Percentiles rank a stretch among this genome's conserved stretches.
These are phyloP conservation scores for Coleophora deauratella DNA, from an alignment of 2,888 invertebrate species.

Conservation along the genomic window DNA sequence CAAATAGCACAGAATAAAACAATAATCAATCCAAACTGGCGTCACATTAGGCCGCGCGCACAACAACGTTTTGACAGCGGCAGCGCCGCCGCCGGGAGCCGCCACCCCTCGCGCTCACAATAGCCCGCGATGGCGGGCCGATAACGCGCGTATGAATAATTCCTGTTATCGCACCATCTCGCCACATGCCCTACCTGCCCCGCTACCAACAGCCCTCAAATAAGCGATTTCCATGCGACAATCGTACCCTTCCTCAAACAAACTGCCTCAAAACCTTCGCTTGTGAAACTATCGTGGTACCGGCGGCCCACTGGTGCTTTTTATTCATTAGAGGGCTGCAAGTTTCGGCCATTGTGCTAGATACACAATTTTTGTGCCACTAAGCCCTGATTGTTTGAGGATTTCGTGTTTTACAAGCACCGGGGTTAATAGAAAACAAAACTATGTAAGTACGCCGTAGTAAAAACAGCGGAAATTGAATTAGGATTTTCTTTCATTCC, in stretches of 20 bases:
- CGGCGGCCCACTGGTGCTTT: slow-evolving; percentile 50
- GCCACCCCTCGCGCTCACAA: slow-evolving; percentile 67
- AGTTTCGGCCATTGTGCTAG: slow-evolving; percentile 65
- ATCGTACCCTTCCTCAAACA: slow-evolving; percentile 25
- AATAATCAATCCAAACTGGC: slow-evolving; percentile 57
- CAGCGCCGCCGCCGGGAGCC: slow-evolving; percentile 62
- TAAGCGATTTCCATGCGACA: slow-evolving; percentile 32
- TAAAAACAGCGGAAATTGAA: slow-evolving; percentile 44
- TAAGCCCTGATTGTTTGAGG: slow-evolving; percentile 60
- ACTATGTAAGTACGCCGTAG: slow-evolving; percentile 27
- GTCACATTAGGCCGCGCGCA: slow-evolving; percentile 57
- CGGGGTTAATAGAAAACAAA: slow-evolving; percentile 49
- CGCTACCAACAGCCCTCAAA: slow-evolving; percentile 49
- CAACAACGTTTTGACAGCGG: slow-evolving; percentile 66
- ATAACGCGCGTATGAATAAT: slow-evolving; percentile 73
- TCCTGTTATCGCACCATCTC: slow-evolving; percentile 70
- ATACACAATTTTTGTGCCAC: slow-evolving; percentile 56
- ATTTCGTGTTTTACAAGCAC: slow-evolving; percentile 52
- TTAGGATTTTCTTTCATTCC: slow-evolving; percentile 25
- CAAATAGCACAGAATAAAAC: slow-evolving; percentile 46
- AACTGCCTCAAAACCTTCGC: slow-evolving; percentile 11
- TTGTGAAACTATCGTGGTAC: slow-evolving; percentile 34
- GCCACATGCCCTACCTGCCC: slow-evolving; percentile 73
- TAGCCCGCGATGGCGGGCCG: slow-evolving; percentile 68
- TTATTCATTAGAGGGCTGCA: slow-evolving; percentile 66